Evolutionary conservation across 2,888 invertebrate species (phyloP).

Genomic region (Branchipolynoe longqiensis): DNA sequence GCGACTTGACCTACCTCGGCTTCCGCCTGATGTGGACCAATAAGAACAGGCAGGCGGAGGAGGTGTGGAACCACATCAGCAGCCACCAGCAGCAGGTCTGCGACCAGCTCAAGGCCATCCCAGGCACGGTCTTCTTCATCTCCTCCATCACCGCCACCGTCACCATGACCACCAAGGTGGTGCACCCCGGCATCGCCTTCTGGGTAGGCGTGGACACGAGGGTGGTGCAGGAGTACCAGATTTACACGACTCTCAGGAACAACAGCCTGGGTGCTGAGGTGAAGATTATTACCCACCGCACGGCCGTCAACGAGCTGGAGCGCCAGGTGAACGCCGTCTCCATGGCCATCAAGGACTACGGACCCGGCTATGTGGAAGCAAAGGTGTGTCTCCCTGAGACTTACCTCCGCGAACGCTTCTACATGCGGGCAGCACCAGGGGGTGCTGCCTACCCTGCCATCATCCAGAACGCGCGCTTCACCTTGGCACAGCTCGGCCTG

Average conservation of each 20-base stretch:
- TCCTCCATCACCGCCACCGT: slow-evolving; percentile 41
- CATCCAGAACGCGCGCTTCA: background rate
- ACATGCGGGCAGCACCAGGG: slow-evolving; percentile 6
- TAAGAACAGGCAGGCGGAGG: slow-evolving; percentile 3
- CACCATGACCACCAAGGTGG: slow-evolving; percentile 8
- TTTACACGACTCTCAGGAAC: slow-evolving; percentile 30
- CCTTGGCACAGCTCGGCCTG: background rate
- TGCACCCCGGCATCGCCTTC: slow-evolving; percentile 38
- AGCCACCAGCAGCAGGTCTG: background rate
- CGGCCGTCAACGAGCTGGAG: background rate
- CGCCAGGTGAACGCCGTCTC: slow-evolving; percentile 18
- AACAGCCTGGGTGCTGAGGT: background rate
- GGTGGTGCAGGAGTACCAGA: background rate
- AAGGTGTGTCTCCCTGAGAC: background rate
- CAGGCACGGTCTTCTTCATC: slow-evolving; percentile 14
- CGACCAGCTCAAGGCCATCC: background rate
- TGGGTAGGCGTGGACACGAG: background rate
- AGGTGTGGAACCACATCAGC: background rate
- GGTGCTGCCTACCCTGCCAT: background rate
- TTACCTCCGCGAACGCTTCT: background rate
- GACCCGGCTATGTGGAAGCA: slow-evolving; percentile 1
- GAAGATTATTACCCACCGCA: slow-evolving; percentile 6
- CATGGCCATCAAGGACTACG: slow-evolving; percentile 30
- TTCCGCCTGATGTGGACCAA: slow-evolving; percentile 40
- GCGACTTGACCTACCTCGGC: background rate